A percentile compares a stretch with the other conserved stretches of the same genome.
phyloP scores from a whole-genome alignment of 1,140 invertebrate species.

The Neuroterus valhalla region DNA sequence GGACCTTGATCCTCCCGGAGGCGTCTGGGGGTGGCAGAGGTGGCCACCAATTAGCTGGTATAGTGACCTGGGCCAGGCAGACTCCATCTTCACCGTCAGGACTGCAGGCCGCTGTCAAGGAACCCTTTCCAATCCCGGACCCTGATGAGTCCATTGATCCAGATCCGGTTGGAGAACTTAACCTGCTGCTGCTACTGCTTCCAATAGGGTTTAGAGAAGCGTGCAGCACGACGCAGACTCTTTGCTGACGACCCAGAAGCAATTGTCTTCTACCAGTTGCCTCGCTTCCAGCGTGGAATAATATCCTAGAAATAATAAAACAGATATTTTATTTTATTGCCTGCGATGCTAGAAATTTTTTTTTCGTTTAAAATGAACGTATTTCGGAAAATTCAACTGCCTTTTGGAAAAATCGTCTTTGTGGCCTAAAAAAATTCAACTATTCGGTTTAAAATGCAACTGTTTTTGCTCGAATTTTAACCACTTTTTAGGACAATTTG shows the following conservation, averaged over 20 bases:
- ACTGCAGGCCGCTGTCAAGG: conserved; percentile 87
- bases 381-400: too few species aligned
- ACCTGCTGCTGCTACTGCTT: conserved; percentile 36
- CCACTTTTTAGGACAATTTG: too few species aligned
- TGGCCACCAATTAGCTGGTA: conserved; percentile 93
- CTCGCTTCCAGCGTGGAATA: conserved; percentile 92
- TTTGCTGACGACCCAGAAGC: conserved; percentile 74
- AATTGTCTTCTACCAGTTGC: conserved; percentile 78
- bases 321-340: background rate
- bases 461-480: too few species aligned
- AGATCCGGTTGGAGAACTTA: conserved; percentile 38
- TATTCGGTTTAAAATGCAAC: too few species aligned
- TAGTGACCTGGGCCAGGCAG: conserved; percentile 87
- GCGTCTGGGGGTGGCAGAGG: conserved; percentile 79
- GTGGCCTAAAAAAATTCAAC: too few species aligned
- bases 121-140: conserved; percentile 48
- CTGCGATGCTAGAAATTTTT: background rate
- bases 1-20: conserved; percentile 74
- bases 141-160: conserved; percentile 33
- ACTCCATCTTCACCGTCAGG: conserved; percentile 92
- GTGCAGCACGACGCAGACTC: conserved; percentile 85
- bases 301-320: conserved; percentile 76
- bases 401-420: too few species aligned
- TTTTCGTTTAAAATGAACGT: too few species aligned
- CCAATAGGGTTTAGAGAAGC: conserved; percentile 78